Evolutionary conservation across 2,113 vertebrate genomes (phyloP), one percentile per base, ranked within the genome.

Genomic region (Pluvianellus socialis): DNA sequence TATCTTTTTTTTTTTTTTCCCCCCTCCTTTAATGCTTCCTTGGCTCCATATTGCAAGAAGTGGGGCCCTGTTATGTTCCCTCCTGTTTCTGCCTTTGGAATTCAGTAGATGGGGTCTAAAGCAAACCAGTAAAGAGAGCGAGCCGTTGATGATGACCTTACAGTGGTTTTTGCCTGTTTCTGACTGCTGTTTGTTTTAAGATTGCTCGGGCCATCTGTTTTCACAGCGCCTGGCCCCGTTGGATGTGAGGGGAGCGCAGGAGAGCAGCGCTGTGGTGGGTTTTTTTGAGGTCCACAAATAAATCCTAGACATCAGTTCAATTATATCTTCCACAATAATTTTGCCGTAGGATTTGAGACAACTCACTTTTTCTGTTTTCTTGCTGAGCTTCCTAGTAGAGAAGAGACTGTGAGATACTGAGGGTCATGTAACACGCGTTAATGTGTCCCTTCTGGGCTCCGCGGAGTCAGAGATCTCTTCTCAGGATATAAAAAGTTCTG

Each of bases 401-500:
- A 70, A 33, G 58, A 62, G 63, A 33, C 30, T 62, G 2, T 15
- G 72, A 70, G 45, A 42, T 77, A 17, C 73, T 13, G 59, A 53
- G 92, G 58, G 76, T 79, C 90, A 32, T 21, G 10, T 66, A 80
- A 53, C 42, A 26, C 44, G 32, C 1, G 5, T 93, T 88, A 79
- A 72, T 40, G 35, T 87, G 72, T 80, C 82, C 47, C 27, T 76
- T 71, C 76, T 2, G 7, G 59, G 35, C 75, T 72, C 38, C 1
- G 28, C 28, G 26, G 75, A 93, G 85, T 65, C 79, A 27, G 81
- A 68, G 49, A 28, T 49, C 76, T 77, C 68, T 89, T 62, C 80
- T 77, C 27, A 42, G 72, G 72, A 63, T 93, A 90, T 49, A 84
- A 88, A 86, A 92, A 72, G 56, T 80, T 92, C 76, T 91, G 86